Evolutionary conservation across 2,888 invertebrate species (phyloP), one percentile per base, ranked within the genome.

Genomic region (Ethmia dodecea): DNA sequence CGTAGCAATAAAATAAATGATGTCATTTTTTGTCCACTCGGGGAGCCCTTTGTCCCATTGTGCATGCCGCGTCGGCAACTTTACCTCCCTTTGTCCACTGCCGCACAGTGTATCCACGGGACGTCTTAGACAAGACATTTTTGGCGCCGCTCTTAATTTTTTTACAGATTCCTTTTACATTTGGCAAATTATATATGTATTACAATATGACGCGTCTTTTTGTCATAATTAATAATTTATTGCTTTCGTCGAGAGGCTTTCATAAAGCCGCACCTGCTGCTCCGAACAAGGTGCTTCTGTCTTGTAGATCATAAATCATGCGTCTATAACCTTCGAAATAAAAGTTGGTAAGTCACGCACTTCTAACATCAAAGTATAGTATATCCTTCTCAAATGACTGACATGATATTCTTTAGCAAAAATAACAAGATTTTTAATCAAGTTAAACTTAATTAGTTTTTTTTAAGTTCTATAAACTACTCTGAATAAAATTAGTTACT

Each of bases 181-280:
- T 73, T 76, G 63, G 71, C 75, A 61, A 69, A 52, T 47, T 61
- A 59, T 59, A 60, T 58, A 49, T 52, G 55, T 62, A 62, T 75
- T 64, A 69, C n/a, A n/a, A n/a, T 70, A 67, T 67, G 64, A 64
- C 62, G 57, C 39, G 51, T 58, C 63, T 69, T 70, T 74, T 76
- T 81, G 76, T 83, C 78, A 84, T 81, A 84, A 84, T 86, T 79
- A 80, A 79, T 84, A 81, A 84, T 84, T 80, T 84, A 84, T 84
- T 60, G 74, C 65, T 76, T 73, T 81, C 74, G 67, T 65, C 74
- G 63, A 61, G 60, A 58, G 43, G 40, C 66, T 75, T 79, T 78
- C n/a, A 74, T 67, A 37, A 39, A 35, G 46, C 66, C 66, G 74
- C 83, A 78, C 77, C 78, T 80, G 79, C 60, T 41, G 42, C 50